These are phyloP conservation scores for Caenorhabditis briggsae DNA, from an alignment of 1,140 invertebrate genomes.

Conservation along the genomic window DNA sequence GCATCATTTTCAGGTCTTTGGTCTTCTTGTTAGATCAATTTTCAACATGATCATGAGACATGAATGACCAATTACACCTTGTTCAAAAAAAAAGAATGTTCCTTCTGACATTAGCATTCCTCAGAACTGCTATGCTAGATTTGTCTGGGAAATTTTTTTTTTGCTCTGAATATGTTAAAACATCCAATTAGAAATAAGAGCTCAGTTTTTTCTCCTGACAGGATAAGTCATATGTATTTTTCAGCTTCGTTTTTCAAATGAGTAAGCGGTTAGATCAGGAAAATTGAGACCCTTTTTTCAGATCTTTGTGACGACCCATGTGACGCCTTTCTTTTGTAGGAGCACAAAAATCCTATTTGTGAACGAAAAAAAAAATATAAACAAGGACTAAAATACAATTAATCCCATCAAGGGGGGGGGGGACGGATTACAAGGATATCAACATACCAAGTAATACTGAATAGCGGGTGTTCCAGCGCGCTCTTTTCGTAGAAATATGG, in stretches of 20 bases:
- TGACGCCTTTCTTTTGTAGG: conserved; percentile 3
- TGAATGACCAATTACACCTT: too few species aligned
- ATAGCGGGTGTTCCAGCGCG: conserved; percentile 71
- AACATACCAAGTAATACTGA: conserved; percentile 75
- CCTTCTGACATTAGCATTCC: too few species aligned
- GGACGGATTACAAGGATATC: background rate
- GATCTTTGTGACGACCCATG: background rate
- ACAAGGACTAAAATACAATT: conserved; percentile 4
- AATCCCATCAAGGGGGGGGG: background rate
- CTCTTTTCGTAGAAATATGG: conserved; percentile 70
- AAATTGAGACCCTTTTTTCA: background rate
- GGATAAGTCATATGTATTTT: conserved; percentile 14
- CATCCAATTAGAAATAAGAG: background rate
- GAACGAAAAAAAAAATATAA: conserved; percentile 24
- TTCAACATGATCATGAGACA: background rate
- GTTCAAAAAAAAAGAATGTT: too few species aligned
- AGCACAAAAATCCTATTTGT: background rate
- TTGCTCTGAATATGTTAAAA: background rate
- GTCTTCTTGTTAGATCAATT: background rate
- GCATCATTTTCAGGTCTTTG: background rate
- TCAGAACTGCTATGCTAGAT: background rate
- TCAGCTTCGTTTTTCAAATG: conserved; percentile 14
- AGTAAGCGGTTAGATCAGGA: background rate
- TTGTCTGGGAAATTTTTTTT: background rate
- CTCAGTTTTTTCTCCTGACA: conserved; percentile 2